Base-by-base conservation (phyloP, 2,113 vertebrate species). In the Pica pica region DNA sequence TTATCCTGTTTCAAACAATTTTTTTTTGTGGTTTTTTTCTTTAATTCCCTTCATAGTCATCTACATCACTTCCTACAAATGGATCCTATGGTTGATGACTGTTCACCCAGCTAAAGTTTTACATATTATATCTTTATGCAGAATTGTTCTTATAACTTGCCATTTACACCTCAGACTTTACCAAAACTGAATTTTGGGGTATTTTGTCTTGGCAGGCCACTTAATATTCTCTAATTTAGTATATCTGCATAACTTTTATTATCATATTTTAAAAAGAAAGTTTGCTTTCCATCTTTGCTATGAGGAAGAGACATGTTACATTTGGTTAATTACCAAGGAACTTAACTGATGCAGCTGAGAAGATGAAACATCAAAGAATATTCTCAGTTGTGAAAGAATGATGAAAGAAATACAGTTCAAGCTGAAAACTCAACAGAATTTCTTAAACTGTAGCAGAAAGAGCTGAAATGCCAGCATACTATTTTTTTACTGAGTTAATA, bases 21-120 rank as follows among this genome's bases (percentile, higher is more conserved):
- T 1, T 1, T 1, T 39, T 82, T 30, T 60, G 23, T 52, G 11
- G 2, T 2, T 21, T 15, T 64, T 39, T 42, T 8, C 13, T 59
- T 46, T 30, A n/a, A 67, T 46, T 75, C 9, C 18, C 4, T 33
- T 55, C 14, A 64, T 17, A 64, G 3, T 68, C 47, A 46, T 6
- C 56, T 76, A 35, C 26, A 22, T 53, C 8, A 52, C 22, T 79
- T 61, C 19, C 21, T 57, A 41, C 19, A 60, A 59, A 65, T 68
- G 10, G 28, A 30, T 75, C 7, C 41, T 68, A 26, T 9, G 20
- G 13, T 10, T 83, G 42, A 50, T 42, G 4, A 64, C 11, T 61
- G 1, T 65, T 77, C 46, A 78, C 3, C 7, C 31, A 74, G 23
- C 11, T 49, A 56, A 15, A 30, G 19, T 50, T 64, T 81, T 44